Conservation (phyloP, 2,888 invertebrate species). For the Clusia tigrina region DNA sequence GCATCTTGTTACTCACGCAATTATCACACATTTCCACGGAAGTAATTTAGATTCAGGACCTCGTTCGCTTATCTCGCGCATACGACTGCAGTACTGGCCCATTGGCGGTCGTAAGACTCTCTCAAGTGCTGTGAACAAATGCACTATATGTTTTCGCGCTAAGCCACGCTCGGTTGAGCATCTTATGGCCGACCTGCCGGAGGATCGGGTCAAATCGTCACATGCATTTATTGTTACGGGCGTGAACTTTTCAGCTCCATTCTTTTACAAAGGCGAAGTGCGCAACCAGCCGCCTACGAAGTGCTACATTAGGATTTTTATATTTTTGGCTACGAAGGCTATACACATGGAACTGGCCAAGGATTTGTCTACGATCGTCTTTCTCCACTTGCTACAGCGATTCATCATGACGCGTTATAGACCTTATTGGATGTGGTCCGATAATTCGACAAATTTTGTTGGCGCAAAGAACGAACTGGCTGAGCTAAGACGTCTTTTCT, state of each 20-base stretch:
- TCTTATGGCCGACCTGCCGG: slow-evolving; percentile 23
- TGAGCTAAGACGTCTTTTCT: slow-evolving; percentile 16
- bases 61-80: too few species aligned
- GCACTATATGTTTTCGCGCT: slow-evolving; percentile 27
- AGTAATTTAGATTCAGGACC: too few species aligned
- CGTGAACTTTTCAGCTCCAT: slow-evolving; percentile 21
- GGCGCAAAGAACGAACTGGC: slow-evolving; percentile 21
- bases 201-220: slow-evolving; percentile 1
- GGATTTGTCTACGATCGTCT: slow-evolving; percentile 18
- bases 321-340: slow-evolving; percentile 25
- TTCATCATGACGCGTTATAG: slow-evolving; percentile 5
- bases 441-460: slow-evolving; percentile 25
- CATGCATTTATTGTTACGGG: slow-evolving; percentile 23
- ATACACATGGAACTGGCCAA: slow-evolving; percentile 19
- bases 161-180: slow-evolving; percentile 25
- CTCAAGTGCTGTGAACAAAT: too few species aligned
- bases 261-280: slow-evolving; percentile 19
- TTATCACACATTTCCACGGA: too few species aligned
- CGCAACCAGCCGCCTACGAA: slow-evolving; percentile 20
- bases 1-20: too few species aligned
- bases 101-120: too few species aligned
- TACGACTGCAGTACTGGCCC: too few species aligned
- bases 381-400: slow-evolving; percentile 20
- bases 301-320: slow-evolving; percentile 19
- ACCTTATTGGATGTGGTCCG: slow-evolving; percentile 16